phyloP scores from a whole-genome alignment of 1,140 invertebrate genomes.

The Homalodisca vitripennis region DNA sequence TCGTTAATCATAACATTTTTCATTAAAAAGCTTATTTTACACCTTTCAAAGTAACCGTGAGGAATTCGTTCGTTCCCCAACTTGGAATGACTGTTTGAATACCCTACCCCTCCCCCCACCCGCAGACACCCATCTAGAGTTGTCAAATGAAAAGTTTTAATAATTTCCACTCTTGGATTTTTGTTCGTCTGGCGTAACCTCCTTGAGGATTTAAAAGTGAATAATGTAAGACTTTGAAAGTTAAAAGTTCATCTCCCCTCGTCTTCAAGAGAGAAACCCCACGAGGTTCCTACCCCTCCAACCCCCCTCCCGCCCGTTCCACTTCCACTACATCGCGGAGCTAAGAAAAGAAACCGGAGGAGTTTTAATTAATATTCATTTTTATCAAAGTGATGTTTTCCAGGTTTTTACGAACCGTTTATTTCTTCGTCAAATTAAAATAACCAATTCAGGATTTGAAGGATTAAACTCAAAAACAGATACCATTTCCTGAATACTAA shows the following conservation, averaged over 20 bases:
- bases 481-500: no score
- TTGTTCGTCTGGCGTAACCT: not conserved
- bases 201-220: constrained; percentile 21
- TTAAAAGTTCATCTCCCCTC: constrained; percentile 22
- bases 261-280: constrained; percentile 8
- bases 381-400: not conserved
- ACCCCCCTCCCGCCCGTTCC: no score
- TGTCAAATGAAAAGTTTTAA: constrained; percentile 26
- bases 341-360: not conserved
- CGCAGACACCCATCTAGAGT: constrained; percentile 3
- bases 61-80: not conserved
- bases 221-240: constrained; percentile 21
- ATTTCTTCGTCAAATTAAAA: no score
- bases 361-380: not conserved
- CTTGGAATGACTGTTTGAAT: constrained; percentile 3
- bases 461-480: no score
- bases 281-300: not conserved
- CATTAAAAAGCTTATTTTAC: no score
- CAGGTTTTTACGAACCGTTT: no score
- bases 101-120: not conserved
- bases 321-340: not conserved
- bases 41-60: not conserved
- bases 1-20: no score
- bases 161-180: constrained; percentile 20
- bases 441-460: no score